Evolutionary conservation across 2,797 vertebrate species (phyloP).

Genomic region (Trachops cirrhosus): DNA sequence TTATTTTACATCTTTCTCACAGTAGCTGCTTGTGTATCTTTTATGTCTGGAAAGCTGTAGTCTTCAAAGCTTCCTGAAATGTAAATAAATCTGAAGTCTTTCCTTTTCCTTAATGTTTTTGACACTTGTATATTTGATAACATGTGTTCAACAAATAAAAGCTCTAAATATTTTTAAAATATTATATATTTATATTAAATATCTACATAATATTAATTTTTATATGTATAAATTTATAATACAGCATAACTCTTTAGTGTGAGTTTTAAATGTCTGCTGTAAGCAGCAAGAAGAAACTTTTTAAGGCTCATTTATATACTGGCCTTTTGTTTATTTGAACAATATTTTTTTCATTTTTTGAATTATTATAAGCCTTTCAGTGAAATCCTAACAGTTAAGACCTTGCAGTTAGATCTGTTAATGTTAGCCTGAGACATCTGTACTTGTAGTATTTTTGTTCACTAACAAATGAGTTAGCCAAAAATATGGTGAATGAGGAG

Average conservation of each 20-base stretch:
- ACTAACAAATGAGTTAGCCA: background rate
- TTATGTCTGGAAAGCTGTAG: background rate
- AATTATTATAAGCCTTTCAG: constrained; percentile 27
- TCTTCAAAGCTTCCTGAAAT: constrained; percentile 20
- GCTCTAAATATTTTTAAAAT: background rate
- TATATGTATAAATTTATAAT: background rate
- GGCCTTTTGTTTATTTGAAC: background rate
- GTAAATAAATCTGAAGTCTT: background rate
- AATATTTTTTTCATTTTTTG: background rate
- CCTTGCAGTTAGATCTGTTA: background rate
- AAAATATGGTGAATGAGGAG: background rate
- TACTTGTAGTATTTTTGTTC: background rate
- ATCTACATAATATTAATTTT: background rate
- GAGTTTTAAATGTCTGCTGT: background rate
- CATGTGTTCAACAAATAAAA: background rate
- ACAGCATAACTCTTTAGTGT: background rate
- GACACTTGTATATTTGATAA: background rate
- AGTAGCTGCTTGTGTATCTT: background rate
- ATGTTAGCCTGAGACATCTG: background rate
- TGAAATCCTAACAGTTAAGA: constrained; percentile 5
- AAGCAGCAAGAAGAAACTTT: background rate
- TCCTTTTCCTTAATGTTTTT: constrained; percentile 20
- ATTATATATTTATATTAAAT: background rate
- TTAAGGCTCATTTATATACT: background rate
- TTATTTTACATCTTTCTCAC: background rate